These are phyloP conservation scores for Sphenopsis melanotis DNA, from an alignment of 2,797 vertebrate species.

Conservation along the genomic window DNA sequence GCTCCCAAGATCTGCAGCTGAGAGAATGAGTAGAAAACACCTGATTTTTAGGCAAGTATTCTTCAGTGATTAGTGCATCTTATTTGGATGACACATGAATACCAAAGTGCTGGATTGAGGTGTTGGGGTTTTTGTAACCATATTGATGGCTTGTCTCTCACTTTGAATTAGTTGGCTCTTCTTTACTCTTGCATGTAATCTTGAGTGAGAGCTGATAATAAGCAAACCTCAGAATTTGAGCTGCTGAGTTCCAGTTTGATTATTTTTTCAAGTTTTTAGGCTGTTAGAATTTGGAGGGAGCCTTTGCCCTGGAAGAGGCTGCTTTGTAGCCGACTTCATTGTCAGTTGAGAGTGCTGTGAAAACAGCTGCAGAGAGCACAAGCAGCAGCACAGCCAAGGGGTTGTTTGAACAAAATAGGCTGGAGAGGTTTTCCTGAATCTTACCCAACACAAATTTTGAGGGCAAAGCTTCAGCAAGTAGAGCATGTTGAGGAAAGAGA, in stretches of 20 bases:
- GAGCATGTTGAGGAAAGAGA: background rate
- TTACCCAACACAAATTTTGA: background rate
- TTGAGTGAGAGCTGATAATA: background rate
- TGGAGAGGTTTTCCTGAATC: background rate
- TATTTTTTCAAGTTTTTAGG: background rate
- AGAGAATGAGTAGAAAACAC: background rate
- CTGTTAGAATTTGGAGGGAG: background rate
- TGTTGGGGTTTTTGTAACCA: background rate
- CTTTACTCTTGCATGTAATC: background rate
- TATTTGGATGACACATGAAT: fast-evolving
- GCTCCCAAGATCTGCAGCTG: background rate
- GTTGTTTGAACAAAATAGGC: background rate
- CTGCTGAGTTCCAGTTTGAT: background rate
- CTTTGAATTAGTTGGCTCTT: background rate
- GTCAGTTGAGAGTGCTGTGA: background rate
- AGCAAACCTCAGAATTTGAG: background rate
- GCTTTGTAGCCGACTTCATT: background rate
- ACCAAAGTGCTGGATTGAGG: background rate
- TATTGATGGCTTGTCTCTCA: background rate
- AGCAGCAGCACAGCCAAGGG: background rate
- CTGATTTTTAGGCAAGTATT: background rate
- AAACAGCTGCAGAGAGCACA: background rate
- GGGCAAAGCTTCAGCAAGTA: background rate
- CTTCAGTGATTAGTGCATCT: background rate
- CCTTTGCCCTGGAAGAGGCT: background rate